Conservation (phyloP, 1,140 invertebrate genomes). For the Eumeta japonica region DNA sequence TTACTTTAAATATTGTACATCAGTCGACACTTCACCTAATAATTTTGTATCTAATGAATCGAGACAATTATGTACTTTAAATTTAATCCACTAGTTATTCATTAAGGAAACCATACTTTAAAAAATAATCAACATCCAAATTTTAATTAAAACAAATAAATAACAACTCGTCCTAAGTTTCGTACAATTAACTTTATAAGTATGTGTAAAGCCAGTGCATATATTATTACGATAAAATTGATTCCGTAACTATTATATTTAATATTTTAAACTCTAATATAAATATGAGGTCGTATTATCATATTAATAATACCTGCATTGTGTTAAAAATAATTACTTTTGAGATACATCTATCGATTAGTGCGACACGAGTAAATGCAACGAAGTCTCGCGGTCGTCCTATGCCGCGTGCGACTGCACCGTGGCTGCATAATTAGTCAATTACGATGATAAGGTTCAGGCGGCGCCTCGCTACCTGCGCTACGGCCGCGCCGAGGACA, state of each 20-base stretch:
- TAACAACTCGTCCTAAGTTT: conserved; percentile 57
- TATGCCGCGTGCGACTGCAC: too few relatives aligned
- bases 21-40: conserved; percentile 57
- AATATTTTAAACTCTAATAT: conserved; percentile 56
- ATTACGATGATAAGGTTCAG: conserved; percentile 53
- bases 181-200: conserved; percentile 53
- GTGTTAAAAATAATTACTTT: conserved; percentile 52
- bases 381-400: too few relatives aligned
- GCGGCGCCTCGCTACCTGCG: conserved; percentile 18
- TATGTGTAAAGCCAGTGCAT: conserved; percentile 57
- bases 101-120: conserved; percentile 49
- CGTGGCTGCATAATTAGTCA: conserved; percentile 61
- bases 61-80: conserved; percentile 59
- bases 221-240: conserved; percentile 49
- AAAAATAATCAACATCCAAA: conserved; percentile 56
- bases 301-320: conserved; percentile 58
- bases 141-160: conserved; percentile 59
- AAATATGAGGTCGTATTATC: conserved; percentile 55
- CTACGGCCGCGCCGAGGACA: background rate
- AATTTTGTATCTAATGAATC: conserved; percentile 55
- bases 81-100: conserved; percentile 52
- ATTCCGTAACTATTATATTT: conserved; percentile 54
- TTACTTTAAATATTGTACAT: conserved; percentile 61
- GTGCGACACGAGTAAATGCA: too few relatives aligned
- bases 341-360: too few relatives aligned